Base-by-base conservation (phyloP, 2,888 invertebrate species). In the Amphiduros pacificus region DNA sequence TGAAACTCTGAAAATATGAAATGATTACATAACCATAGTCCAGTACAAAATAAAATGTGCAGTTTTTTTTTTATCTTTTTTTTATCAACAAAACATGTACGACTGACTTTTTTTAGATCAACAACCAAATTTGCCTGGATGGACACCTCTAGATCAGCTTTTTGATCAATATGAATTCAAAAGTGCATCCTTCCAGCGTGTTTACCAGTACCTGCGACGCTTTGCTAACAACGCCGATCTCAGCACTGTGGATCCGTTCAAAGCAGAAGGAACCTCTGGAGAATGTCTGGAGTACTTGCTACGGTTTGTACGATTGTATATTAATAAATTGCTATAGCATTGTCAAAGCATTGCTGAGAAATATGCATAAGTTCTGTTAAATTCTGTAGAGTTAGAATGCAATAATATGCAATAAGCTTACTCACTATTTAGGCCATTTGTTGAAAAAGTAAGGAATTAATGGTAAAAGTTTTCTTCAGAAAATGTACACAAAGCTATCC, bases 81-180 rank as follows among this genome's bases (percentile, higher is more conserved):
- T 36, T 36, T 36, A 36, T 17, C 36, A n/a, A n/a, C n/a, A n/a
- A n/a, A n/a, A n/a, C n/a, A n/a, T n/a, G n/a, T n/a, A n/a, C n/a
- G n/a, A n/a, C n/a, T 36, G 9, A 36, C 36, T 36, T 11, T 17
- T 17, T 11, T 17, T 17, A 36, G 36, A 5, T 11, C n/a, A 44
- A n/a, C n/a, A 44, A 44, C 44, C 53, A 11, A 28, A 11, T 11
- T 20, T 29, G 2, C n/a, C 27, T 4, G n/a, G 6, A n/a, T 53
- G 53, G 53, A 53, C 31, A 6, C 5, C 22, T 5, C 28, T 57
- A 50, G 70, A 70, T 29, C 61, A 65, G 53, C 58, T 73, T 44
- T 74, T 75, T 71, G 76, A 77, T 48, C 62, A 67, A 0, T 32
- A 64, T 26, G 68, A 72, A 63, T 75, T 74, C 58, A 24, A 22